These are phyloP conservation scores for Gephyroberyx darwinii DNA, from an alignment of 2,797 vertebrate species.

Conservation along the genomic window DNA sequence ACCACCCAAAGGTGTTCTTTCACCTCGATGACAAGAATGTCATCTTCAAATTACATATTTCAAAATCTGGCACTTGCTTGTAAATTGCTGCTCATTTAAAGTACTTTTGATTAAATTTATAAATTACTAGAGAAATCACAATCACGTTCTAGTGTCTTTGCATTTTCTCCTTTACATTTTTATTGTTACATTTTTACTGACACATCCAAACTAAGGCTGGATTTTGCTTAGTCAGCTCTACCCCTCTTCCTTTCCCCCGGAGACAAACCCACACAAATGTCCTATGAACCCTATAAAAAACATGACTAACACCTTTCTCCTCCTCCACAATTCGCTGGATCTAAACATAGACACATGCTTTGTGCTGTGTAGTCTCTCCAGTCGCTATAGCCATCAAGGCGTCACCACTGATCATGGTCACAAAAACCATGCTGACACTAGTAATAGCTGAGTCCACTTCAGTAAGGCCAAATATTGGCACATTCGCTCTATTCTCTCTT, in stretches of 20 bases:
- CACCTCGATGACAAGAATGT: slow-evolving; percentile 3
- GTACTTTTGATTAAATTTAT: background rate
- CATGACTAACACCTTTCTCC: slow-evolving; percentile 18
- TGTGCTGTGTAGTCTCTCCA: background rate
- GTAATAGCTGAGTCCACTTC: background rate
- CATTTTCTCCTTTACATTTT: background rate
- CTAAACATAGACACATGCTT: slow-evolving; percentile 8
- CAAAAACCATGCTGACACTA: background rate
- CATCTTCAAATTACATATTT: background rate
- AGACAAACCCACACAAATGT: slow-evolving; percentile 4
- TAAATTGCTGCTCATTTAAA: background rate
- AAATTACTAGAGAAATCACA: background rate
- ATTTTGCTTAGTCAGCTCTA: slow-evolving; percentile 18
- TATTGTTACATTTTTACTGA: background rate
- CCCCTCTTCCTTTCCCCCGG: background rate
- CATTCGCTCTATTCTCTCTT: background rate
- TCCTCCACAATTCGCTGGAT: background rate
- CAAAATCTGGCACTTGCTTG: background rate
- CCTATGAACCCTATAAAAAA: background rate
- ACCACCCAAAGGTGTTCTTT: background rate
- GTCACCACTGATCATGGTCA: background rate
- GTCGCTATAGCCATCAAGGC: background rate
- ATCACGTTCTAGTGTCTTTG: too few species aligned
- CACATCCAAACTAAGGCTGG: slow-evolving; percentile 16
- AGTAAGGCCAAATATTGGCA: background rate